Base-by-base conservation (phyloP, 2,888 invertebrate genomes). In the Metellina segmentata region DNA sequence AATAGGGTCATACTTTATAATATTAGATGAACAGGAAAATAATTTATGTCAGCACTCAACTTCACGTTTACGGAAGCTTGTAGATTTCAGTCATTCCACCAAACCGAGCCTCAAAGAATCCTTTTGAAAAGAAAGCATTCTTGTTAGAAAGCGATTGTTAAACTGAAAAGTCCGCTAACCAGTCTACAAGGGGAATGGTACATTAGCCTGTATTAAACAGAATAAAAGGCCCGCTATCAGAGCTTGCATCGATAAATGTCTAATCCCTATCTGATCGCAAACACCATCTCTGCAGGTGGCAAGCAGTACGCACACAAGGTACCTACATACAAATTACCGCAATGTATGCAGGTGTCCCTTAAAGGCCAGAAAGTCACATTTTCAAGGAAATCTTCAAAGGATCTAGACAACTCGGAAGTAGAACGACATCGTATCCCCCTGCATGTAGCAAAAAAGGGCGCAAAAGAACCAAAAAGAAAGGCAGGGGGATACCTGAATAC, bases 331-430 rank as follows among this genome's bases (percentile, higher is more conserved):
- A 69, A 53, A 52, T 49, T 78, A n/a, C 61, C 16, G 85, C 79
- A 85, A 85, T 90, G 77, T 85, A 72, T 85, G 53, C 85, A 85
- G 70, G 82, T 51, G 69, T 79, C 89, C 90, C 85, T 78, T 52
- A 53, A 81, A 87, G 69, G 20, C 48, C 79, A 71, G 61, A 90
- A 90, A 90, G 90, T 90, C 90, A 85, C 90, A 90, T 90, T 90
- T 90, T 85, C 85, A 90, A 90, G 85, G 90, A 89, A 89, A 89
- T 89, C 89, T 89, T 89, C 78, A 89, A 83, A 83, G 83, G 83
- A 89, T 83, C 71, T 83, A 89, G 85, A 90, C 90, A 85, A 85
- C 90, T 90, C 90, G 85, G 90, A 90, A 90, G 90, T 85, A 85
- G 90, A 72, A 79, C 85, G 90, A 85, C 89, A 89, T 89, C 89